Evolutionary conservation across 2,888 invertebrate species (phyloP).

Genomic region (Dilophus febrilis): DNA sequence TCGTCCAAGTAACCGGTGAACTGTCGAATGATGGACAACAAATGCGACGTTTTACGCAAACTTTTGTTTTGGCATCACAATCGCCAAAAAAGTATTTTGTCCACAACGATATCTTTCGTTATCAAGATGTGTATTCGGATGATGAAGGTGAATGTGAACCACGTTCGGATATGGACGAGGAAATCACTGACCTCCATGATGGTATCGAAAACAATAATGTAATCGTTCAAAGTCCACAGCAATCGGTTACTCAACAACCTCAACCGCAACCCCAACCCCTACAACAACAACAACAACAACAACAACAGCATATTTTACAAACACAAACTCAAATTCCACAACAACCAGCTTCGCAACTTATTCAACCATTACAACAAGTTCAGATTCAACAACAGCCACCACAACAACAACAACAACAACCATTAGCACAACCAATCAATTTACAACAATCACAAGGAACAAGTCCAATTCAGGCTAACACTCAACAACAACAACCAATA

Average conservation of each 20-base stretch:
- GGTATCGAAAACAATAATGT: conserved; percentile 5
- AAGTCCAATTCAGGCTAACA: too few species aligned
- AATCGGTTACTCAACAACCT: conserved; percentile 24
- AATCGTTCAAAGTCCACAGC: conserved; percentile 17
- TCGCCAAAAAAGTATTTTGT: conserved; percentile 97
- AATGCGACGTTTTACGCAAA: conserved; percentile 96
- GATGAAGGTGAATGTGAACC: conserved; percentile 35
- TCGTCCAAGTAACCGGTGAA: conserved; percentile 95
- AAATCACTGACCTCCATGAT: conserved; percentile 14
- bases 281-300: conserved; percentile 25
- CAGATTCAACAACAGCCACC: conserved; percentile 19
- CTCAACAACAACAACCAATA: not conserved
- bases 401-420: conserved; percentile 26
- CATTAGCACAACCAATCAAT: conserved; percentile 21
- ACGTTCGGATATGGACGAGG: conserved; percentile 29
- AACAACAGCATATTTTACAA: conserved; percentile 20
- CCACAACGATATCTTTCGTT: conserved; percentile 96
- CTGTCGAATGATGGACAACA: conserved; percentile 91
- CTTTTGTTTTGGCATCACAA: conserved; percentile 89
- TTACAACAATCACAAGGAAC: too few species aligned
- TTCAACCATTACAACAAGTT: conserved; percentile 2
- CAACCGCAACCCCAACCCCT: conserved; percentile 22
- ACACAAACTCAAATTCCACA: not conserved
- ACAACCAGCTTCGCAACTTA: conserved; percentile 20
- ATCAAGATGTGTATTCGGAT: conserved; percentile 63